phyloP scores from a whole-genome alignment of 2,797 vertebrate genomes.

The Melanotaenia pygmaea region DNA sequence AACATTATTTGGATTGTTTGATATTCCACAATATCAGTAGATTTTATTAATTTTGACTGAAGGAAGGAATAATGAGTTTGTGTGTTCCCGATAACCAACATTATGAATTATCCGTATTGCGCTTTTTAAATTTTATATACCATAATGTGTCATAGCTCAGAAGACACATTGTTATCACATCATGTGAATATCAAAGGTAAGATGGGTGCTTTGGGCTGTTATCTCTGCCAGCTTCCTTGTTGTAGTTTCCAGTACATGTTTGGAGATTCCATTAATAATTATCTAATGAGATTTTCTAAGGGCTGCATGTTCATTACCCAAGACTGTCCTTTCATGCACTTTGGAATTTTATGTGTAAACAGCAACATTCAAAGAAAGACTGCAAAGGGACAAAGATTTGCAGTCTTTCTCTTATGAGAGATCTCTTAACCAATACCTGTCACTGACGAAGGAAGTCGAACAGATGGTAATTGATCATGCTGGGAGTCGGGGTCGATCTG shows the following conservation, averaged over 20 bases:
- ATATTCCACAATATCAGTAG: too few relatives aligned
- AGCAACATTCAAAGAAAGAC: background rate
- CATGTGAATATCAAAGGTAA: background rate
- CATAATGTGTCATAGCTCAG: background rate
- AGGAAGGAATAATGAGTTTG: too few relatives aligned
- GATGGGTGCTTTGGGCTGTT: background rate
- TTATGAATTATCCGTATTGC: too few relatives aligned
- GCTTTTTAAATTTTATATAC: background rate
- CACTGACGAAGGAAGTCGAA: constrained; percentile 29
- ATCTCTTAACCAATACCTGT: constrained; percentile 60
- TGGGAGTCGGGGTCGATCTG: constrained; percentile 32
- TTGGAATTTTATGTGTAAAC: background rate
- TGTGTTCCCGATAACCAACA: too few relatives aligned
- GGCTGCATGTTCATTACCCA: background rate
- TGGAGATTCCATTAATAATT: constrained; percentile 30
- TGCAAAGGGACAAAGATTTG: background rate
- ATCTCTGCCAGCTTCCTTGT: constrained; percentile 13
- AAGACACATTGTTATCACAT: background rate
- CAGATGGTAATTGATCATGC: constrained; percentile 18
- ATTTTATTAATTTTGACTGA: too few relatives aligned
- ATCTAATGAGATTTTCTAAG: background rate
- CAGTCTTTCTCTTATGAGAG: background rate
- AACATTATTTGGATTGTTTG: too few relatives aligned
- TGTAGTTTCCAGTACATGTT: background rate
- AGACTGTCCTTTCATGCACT: background rate